Conservation (phyloP, 2,888 invertebrate species). For the Drosophila suboccidentalis region DNA sequence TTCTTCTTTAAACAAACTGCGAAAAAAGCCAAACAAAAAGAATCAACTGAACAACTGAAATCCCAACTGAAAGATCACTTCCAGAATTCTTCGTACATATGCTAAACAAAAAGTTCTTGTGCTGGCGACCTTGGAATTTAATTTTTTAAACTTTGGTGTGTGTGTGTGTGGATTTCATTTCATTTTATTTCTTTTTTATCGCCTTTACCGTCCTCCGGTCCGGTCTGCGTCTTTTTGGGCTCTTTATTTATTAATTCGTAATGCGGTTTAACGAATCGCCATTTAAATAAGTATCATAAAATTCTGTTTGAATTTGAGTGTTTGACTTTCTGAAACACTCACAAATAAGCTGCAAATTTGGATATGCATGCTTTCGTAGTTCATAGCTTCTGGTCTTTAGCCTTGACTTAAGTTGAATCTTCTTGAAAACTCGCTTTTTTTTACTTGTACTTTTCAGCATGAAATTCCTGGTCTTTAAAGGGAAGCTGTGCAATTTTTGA, state of each 20-base stretch:
- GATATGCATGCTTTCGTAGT: not conserved
- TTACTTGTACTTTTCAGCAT: not conserved
- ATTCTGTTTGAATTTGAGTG: constrained; percentile 12
- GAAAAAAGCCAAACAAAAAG: constrained; percentile 36
- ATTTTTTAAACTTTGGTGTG: constrained; percentile 53
- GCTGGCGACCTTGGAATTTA: constrained; percentile 67
- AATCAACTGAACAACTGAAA: constrained; percentile 39
- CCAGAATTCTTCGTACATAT: constrained; percentile 64
- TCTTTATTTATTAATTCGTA: constrained; percentile 68
- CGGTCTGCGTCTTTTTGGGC: constrained; percentile 25
- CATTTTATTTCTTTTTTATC: constrained; percentile 42
- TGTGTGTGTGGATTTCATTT: constrained; percentile 15
- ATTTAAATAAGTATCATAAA: constrained; percentile 47
- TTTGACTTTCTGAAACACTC: constrained; percentile 11
- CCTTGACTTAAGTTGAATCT: too few species aligned
- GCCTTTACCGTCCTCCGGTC: constrained; percentile 25
- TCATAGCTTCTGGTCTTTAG: constrained; percentile 7
- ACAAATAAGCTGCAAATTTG: not conserved
- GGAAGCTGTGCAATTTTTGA: constrained; percentile 38
- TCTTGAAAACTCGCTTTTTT: not conserved
- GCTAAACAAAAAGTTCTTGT: constrained; percentile 68
- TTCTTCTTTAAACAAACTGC: constrained; percentile 72
- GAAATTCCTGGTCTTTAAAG: not conserved
- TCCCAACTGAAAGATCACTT: constrained; percentile 34
- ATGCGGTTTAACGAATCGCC: constrained; percentile 56